Evolutionary conservation across 2,888 invertebrate genomes (phyloP), one percentile per base, ranked within the genome.

Genomic region (Glomeris marginata): DNA sequence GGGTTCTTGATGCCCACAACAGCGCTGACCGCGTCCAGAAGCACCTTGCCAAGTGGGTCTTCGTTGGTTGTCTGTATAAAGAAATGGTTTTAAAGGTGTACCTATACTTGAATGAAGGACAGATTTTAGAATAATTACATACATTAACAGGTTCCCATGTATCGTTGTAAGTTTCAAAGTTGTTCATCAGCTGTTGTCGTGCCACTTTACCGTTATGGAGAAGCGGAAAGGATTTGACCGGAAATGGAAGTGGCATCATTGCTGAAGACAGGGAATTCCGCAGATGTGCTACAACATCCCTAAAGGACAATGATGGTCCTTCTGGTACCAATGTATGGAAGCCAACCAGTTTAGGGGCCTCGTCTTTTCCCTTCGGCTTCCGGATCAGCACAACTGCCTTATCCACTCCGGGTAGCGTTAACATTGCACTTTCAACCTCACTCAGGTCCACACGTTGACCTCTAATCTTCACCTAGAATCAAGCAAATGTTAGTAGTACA

Each of bases 401-500:
- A 13, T 84, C 80, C 2, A 87, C 75, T 2, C 75, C 76, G 0
- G 74, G 69, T 2, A 81, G 66, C 3, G 72, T 70, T 28, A 71
- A 68, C 0, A 86, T 74, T 5, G 79, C 80, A 53, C 77, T 77
- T 60, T 90, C 87, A 1, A 91, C 80, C 70, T 91, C 90, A 1
- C 78, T 74, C 44, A 88, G 69, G 62, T 90, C 87, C 0, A 91
- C 84, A 10, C 88, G 71, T 61, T 90, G 84, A 0, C 91, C 91
- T 41, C 87, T 72, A 47, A 87, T 79, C 72, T 87, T 91, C 36
- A 81, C 74, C 49, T 49, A 13, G 5, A 36, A 36, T 10, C n/a
- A 18, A 8, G 10, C 4, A 3, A 18, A 37, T 37, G 5, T 5
- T n/a, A 8, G n/a, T 28, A 38, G 10, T n/a, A n/a, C n/a, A n/a